phyloP scores from a whole-genome alignment of 1,140 invertebrate species.

The Radopholus similis region DNA sequence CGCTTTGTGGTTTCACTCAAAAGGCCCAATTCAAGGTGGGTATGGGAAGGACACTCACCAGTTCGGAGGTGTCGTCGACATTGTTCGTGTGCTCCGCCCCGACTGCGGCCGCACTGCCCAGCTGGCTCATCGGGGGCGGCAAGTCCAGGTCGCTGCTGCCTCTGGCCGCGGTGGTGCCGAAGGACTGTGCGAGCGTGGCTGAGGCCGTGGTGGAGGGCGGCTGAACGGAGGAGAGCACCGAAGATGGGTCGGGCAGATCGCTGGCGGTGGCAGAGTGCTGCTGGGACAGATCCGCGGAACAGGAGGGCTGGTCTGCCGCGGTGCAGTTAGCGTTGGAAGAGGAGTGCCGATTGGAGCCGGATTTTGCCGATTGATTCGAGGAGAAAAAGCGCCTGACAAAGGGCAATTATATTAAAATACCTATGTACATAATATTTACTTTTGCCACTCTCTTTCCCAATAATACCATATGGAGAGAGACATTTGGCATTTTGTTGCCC shows the following conservation, averaged over 20 bases:
- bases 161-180: background rate
- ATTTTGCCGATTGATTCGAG: constrained; percentile 6
- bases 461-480: too few species aligned
- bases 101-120: background rate
- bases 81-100: background rate
- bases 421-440: too few species aligned
- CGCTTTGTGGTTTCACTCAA: too few species aligned
- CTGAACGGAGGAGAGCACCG: background rate
- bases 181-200: background rate
- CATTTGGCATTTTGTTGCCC: too few species aligned
- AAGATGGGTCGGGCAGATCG: background rate
- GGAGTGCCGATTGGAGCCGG: background rate
- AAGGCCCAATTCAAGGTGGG: too few species aligned
- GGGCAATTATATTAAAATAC: background rate
- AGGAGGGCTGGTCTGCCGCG: background rate
- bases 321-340: background rate
- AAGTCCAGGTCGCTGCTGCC: background rate
- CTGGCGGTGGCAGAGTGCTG: background rate
- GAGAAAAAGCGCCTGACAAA: constrained; percentile 19
- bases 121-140: constrained; percentile 14
- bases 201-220: constrained; percentile 5
- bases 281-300: background rate
- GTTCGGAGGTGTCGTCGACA: too few species aligned
- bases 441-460: too few species aligned
- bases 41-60: too few species aligned